Percentiles rank a stretch among this genome's conserved stretches.
These are phyloP conservation scores for Pardalotus punctatus DNA, from an alignment of 2,113 vertebrate genomes.

Conservation along the genomic window DNA sequence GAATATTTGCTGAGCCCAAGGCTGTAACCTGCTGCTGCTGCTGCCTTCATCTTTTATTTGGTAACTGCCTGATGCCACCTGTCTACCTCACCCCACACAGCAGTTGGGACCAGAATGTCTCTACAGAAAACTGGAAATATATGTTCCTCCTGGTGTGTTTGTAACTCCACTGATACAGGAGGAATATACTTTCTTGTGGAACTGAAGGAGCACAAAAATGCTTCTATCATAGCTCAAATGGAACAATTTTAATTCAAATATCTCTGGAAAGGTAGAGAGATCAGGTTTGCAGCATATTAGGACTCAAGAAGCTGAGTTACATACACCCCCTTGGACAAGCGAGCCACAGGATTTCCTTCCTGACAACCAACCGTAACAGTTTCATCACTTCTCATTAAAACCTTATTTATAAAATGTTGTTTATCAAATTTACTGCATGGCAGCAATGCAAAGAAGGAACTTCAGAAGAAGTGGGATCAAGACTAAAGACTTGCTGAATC, in stretches of 20 bases:
- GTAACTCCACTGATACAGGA: not conserved
- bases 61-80: constrained; percentile 50
- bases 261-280: not conserved
- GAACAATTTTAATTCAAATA: not conserved
- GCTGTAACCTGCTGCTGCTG: constrained; percentile 50
- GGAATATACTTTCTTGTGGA: not conserved
- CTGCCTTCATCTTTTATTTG: constrained; percentile 58
- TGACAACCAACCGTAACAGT: not conserved
- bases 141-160: not conserved
- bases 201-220: not conserved
- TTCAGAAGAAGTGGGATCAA: not conserved
- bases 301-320: not conserved
- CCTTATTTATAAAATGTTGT: not conserved
- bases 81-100: constrained; percentile 24
- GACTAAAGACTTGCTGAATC: not conserved
- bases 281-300: not conserved
- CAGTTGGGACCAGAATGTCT: not conserved
- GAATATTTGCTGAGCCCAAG: constrained; percentile 59
- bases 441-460: not conserved
- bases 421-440: accelerated
- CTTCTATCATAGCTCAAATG: not conserved
- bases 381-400: not conserved
- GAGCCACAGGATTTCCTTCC: not conserved
- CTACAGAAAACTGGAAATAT: not conserved
- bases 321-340: accelerated